Conservation (phyloP, 1,140 invertebrate species). For the Medauroidea extradentata region DNA sequence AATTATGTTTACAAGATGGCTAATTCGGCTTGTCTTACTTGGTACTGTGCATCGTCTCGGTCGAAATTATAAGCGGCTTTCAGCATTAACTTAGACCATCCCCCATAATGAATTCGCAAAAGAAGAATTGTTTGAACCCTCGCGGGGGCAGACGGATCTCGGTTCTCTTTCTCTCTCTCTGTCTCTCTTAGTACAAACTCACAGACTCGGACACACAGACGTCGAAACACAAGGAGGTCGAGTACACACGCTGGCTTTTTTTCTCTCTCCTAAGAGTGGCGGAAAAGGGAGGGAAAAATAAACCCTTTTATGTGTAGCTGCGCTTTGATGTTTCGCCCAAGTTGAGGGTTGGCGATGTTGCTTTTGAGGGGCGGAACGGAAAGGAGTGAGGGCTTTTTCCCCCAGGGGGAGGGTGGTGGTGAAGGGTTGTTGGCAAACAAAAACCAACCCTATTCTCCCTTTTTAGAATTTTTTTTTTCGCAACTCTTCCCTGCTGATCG, state of each 20-base stretch:
- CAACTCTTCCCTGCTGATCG: constrained; percentile 11
- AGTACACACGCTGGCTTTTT: constrained; percentile 23
- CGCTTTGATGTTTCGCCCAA: too few species aligned
- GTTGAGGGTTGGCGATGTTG: too few species aligned
- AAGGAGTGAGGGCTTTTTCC: too few species aligned
- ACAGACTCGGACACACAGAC: neutral
- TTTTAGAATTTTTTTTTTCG: constrained; percentile 23
- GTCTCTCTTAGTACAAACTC: neutral
- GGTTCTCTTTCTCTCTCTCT: constrained; percentile 18
- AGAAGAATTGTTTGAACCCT: neutral
- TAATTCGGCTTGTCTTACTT: too few species aligned
- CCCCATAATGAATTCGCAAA: too few species aligned
- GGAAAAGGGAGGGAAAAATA: constrained; percentile 7
- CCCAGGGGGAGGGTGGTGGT: too few species aligned
- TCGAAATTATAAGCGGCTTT: too few species aligned
- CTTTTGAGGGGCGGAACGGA: too few species aligned
- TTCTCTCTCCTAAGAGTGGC: neutral
- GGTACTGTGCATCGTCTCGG: too few species aligned
- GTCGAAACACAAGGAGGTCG: constrained; percentile 27
- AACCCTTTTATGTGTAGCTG: too few species aligned
- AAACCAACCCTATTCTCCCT: constrained; percentile 14
- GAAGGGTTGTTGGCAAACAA: constrained; percentile 17
- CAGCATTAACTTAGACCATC: too few species aligned
- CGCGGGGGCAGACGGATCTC: constrained; percentile 12
- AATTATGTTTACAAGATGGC: too few species aligned